These are phyloP conservation scores for Orchestes rusci DNA, from an alignment of 2,888 invertebrate species.

Conservation along the genomic window DNA sequence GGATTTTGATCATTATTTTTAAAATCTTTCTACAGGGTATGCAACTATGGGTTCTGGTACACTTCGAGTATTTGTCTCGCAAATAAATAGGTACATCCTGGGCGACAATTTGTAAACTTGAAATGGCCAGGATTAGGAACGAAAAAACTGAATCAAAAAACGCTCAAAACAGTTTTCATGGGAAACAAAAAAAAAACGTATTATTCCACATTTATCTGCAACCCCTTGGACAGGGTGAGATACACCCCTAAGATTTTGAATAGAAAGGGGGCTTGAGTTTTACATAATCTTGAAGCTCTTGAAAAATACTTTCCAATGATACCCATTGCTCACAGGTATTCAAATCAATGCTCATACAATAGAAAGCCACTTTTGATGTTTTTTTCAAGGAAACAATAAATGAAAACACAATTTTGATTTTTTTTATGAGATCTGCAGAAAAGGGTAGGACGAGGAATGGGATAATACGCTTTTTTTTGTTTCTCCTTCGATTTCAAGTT, in stretches of 20 bases:
- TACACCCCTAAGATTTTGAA: background rate
- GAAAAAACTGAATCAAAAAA: background rate
- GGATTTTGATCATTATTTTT: too few species aligned
- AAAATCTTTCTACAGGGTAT: too few species aligned
- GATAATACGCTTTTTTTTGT: background rate
- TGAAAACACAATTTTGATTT: background rate
- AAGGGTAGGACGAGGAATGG: too few species aligned
- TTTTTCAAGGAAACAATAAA: background rate
- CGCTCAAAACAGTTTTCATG: background rate
- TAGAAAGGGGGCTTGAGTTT: background rate
- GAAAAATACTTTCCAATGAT: background rate
- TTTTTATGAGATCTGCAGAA: background rate
- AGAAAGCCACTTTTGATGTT: background rate
- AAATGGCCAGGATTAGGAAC: background rate
- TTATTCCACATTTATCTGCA: background rate
- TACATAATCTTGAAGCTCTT: background rate
- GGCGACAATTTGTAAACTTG: too few species aligned
- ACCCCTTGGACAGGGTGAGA: background rate
- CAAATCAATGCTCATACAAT: too few species aligned
- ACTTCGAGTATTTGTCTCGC: too few species aligned
- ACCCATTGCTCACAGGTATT: too few species aligned
- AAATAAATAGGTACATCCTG: too few species aligned
- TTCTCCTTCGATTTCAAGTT: background rate
- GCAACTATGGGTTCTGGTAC: too few species aligned
- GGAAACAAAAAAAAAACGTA: background rate